Evolutionary conservation across 2,888 invertebrate species (phyloP), one percentile per base, ranked within the genome.

Genomic region (Lasioglossum malachurum): DNA sequence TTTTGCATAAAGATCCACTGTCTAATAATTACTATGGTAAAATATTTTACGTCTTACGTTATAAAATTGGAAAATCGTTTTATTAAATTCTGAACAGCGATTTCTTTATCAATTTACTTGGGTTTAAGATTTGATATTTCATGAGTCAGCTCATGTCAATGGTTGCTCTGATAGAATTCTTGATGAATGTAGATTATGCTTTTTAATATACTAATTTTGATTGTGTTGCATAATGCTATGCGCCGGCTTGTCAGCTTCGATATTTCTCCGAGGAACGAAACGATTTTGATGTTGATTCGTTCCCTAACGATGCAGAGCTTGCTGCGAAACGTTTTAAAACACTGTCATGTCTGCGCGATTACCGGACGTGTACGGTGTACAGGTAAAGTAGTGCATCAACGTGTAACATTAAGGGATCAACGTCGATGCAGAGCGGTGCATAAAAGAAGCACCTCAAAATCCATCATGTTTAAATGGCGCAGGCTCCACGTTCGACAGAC

Each of bases 271-370:
- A 46, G 19, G 14, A 27, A 12, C 46, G 35, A 23, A 82, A 74
- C 67, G 67, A 60, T 75, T 69, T 78, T 71, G 84, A 84, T 83
- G 60, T 75, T 49, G 38, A 83, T 74, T 83, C 60, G 41, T 76
- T 69, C 44, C 67, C 2, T 41, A 46, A 60, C 38, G 27, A 19
- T 77, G 31, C 44, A 69, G 41, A 75, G 77, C 74, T 75, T 38
- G 16, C 83, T n/a, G 77, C 46, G 74, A 83, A 84, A 78, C 78
- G 60, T 78, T 84, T 84, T 84, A 78, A 84, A 84, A 78, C 64
- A 78, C 46, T 78, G 83, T 78, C 84, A 35, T 83, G 49, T 83
- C 60, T n/a, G 67, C n/a, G 44, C 67, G 67, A 77, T 77, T 77
- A 77, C 67, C 41, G n/a, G 35, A 49, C 71, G 41, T 27, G 57